Conservation (phyloP, 2,113 vertebrate genomes). For the Strix aluco region DNA sequence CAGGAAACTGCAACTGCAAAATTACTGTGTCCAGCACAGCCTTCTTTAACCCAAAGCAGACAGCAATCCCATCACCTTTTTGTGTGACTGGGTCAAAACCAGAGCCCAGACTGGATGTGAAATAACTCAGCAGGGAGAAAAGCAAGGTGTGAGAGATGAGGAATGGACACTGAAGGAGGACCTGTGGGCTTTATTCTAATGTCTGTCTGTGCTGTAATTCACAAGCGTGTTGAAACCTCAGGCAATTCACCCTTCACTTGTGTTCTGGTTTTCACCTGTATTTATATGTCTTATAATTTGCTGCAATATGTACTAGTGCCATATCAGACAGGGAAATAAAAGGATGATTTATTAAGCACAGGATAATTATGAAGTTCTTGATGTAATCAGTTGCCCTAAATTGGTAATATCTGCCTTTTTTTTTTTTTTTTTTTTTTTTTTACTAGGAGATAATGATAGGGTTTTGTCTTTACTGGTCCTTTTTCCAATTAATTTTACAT, state of each 20-base stretch:
- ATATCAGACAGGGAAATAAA: not conserved
- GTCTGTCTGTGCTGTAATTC: not conserved
- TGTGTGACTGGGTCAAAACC: not conserved
- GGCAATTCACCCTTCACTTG: not conserved
- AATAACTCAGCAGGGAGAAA: not conserved
- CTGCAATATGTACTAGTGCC: not conserved
- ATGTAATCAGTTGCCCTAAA: not conserved
- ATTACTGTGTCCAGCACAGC: not conserved
- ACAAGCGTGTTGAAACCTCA: not conserved
- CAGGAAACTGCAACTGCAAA: not conserved
- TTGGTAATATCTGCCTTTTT: not conserved
- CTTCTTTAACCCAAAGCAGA: not conserved
- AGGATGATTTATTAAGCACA: not conserved
- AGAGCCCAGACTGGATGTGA: not conserved
- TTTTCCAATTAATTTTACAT: constrained; percentile 7
- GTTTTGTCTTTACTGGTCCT: not conserved
- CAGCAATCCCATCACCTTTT: not conserved
- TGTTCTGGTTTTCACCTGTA: not conserved
- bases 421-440: not conserved
- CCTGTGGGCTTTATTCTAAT: not conserved
- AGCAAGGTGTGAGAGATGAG: not conserved
- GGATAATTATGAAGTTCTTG: not conserved
- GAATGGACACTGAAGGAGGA: not conserved
- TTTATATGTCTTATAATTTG: not conserved
- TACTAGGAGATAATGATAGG: not conserved